Conservation (phyloP, 2,888 invertebrate species). For the Chrysolina americana region DNA sequence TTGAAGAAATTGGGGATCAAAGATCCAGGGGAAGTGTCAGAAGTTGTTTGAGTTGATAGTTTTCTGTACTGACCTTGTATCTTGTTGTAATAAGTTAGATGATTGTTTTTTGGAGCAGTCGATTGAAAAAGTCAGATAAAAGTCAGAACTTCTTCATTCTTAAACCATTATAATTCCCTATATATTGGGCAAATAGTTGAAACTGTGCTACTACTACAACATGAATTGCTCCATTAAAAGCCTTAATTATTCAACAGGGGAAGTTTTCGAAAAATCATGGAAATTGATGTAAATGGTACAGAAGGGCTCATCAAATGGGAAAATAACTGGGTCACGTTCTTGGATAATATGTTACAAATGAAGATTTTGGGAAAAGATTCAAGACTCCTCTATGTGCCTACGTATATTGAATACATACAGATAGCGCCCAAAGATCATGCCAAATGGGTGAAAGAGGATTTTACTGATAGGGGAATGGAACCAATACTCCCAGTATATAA, state of each 20-base stretch:
- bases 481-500: constrained; percentile 63
- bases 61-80: too few species aligned
- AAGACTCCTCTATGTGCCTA: constrained; percentile 80
- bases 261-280: constrained; percentile 54
- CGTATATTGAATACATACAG: constrained; percentile 70
- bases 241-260: constrained; percentile 51
- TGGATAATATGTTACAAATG: constrained; percentile 90
- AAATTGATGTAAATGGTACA: constrained; percentile 52
- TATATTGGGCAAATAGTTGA: too few species aligned
- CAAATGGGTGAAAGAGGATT: constrained; percentile 42
- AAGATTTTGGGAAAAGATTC: constrained; percentile 78
- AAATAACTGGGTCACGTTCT: constrained; percentile 86
- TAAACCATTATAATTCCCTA: too few species aligned
- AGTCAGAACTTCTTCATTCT: too few species aligned
- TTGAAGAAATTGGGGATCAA: too few species aligned
- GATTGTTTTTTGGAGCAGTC: too few species aligned
- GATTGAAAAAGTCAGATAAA: too few species aligned
- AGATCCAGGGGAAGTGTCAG: too few species aligned
- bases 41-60: too few species aligned
- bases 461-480: constrained; percentile 29
- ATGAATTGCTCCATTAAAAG: too few species aligned
- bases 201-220: too few species aligned
- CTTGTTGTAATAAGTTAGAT: too few species aligned
- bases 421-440: constrained; percentile 69
- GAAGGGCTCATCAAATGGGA: constrained; percentile 56